Conservation (phyloP, 2,888 invertebrate species). For the Cheilosia vernalis region DNA sequence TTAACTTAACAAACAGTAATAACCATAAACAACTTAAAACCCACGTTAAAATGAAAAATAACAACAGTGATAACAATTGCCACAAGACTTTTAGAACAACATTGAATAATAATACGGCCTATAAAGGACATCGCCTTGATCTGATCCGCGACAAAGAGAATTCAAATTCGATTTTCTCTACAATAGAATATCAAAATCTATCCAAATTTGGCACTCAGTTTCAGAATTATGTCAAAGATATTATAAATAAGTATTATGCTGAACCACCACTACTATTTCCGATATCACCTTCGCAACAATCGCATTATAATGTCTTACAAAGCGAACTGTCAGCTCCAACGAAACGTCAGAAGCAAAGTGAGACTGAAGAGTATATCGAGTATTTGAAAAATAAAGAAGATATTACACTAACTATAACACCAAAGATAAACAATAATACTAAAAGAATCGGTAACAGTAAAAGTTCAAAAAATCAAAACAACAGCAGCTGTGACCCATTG, state of each 20-base stretch:
- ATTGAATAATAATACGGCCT: slow-evolving; percentile 69
- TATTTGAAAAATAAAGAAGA: slow-evolving; percentile 83
- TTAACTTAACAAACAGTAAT: slow-evolving; percentile 78
- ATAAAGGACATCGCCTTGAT: slow-evolving; percentile 79
- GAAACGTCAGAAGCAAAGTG: slow-evolving; percentile 79
- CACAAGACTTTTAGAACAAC: slow-evolving; percentile 76
- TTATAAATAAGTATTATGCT: slow-evolving; percentile 83
- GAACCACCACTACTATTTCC: slow-evolving; percentile 81
- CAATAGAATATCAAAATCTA: slow-evolving; percentile 83
- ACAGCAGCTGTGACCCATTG: slow-evolving; percentile 47
- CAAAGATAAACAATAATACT: slow-evolving; percentile 76
- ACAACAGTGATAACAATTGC: slow-evolving; percentile 74
- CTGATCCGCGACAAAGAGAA: slow-evolving; percentile 77
- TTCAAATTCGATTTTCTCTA: slow-evolving; percentile 80
- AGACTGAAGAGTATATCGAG: slow-evolving; percentile 83
- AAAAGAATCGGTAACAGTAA: slow-evolving; percentile 55
- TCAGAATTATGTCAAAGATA: slow-evolving; percentile 83
- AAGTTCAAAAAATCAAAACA: slow-evolving; percentile 39
- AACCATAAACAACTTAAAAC: slow-evolving; percentile 63
- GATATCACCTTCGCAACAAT: slow-evolving; percentile 76
- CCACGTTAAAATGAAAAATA: slow-evolving; percentile 73
- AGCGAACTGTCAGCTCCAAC: slow-evolving; percentile 73
- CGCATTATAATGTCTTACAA: slow-evolving; percentile 75
- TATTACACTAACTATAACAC: slow-evolving; percentile 82
- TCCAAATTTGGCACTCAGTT: slow-evolving; percentile 82